Base-by-base conservation (phyloP, 64 coral and sea anemone species). In the Montipora capricornis region DNA sequence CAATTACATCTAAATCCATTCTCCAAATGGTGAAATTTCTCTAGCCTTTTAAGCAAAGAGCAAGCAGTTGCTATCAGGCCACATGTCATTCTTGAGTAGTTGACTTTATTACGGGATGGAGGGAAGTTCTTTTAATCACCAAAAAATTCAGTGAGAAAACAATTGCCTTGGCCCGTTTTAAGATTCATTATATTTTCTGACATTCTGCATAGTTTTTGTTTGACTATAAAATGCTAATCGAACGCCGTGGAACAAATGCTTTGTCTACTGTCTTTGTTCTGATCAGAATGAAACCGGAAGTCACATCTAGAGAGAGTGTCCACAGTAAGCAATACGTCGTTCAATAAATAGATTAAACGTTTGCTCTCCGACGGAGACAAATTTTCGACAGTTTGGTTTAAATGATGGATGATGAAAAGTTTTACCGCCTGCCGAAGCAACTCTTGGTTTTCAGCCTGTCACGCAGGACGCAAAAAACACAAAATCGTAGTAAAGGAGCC, bases 281-380 rank as follows among this genome's bases (percentile, higher is more conserved):
- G 11, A 71, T 44, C 77, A 93, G 92, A 93, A 93, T 87, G 58
- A 69, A 57, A 88, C 92, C 92, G 92, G 92, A 93, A 93, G 84
- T 93, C 44, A 77, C 74, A 66, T 87, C 80, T 64, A 93, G 92
- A 17, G 55, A 44, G 46, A 74, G 71, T 82, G 92, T 88, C 92
- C 87, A 77, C 76, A 67, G 57, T 14, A 17, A 80, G 83, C 84
- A 93, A 93, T 93, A 88, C 80, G 91, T 49, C 80, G 44, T 85
- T 77, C 73, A 61, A 64, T 76, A 84, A 78, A 85, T 73, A 92
- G 37, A 86, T 86, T 68, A 86, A 86, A 29, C 70, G 82, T 15
- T 45, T 15, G 62, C 1, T 6, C 82, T 50, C 46, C 46, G 45
- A 86, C 17, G 15, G 6, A 14, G 6, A 17, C 7, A 86, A 71